A percentile compares a stretch with the other conserved stretches of the same genome.
phyloP scores from a whole-genome alignment of 2,797 vertebrate genomes.

The Falco peregrinus region DNA sequence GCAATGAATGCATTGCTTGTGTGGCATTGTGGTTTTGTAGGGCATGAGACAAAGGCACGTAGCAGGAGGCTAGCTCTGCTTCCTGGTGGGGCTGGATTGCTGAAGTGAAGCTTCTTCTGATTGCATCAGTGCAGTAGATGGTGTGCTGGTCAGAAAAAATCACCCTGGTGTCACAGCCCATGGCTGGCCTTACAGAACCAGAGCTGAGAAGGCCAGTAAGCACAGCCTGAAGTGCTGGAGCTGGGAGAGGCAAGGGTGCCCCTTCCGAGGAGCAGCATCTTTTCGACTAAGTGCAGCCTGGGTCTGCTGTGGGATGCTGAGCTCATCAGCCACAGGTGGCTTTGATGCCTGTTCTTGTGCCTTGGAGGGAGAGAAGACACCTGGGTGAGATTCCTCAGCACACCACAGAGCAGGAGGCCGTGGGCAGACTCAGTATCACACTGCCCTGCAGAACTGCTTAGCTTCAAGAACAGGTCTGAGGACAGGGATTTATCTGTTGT shows the following conservation, averaged over 20 bases:
- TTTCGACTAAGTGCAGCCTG: background rate
- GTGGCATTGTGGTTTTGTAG: background rate
- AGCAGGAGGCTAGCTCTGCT: background rate
- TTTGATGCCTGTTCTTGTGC: background rate
- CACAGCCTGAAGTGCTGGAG: background rate
- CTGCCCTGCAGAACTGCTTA: background rate
- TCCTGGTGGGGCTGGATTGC: background rate
- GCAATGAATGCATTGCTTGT: background rate
- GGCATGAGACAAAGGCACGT: rapidly evolving
- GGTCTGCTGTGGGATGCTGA: background rate
- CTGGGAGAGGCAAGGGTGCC: background rate
- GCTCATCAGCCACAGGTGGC: background rate
- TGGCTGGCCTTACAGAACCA: background rate
- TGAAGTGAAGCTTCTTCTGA: background rate
- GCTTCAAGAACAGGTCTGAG: background rate
- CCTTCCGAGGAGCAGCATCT: background rate
- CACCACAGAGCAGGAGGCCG: background rate
- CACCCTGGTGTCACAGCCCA: background rate
- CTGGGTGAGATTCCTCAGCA: background rate
- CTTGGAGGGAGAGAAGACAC: background rate
- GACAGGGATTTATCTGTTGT: background rate
- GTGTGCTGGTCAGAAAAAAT: background rate
- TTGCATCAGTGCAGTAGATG: background rate
- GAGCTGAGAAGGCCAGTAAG: background rate
- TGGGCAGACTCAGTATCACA: rapidly evolving